phyloP scores from a whole-genome alignment of 2,888 invertebrate species.

The Lochmaea capreae region DNA sequence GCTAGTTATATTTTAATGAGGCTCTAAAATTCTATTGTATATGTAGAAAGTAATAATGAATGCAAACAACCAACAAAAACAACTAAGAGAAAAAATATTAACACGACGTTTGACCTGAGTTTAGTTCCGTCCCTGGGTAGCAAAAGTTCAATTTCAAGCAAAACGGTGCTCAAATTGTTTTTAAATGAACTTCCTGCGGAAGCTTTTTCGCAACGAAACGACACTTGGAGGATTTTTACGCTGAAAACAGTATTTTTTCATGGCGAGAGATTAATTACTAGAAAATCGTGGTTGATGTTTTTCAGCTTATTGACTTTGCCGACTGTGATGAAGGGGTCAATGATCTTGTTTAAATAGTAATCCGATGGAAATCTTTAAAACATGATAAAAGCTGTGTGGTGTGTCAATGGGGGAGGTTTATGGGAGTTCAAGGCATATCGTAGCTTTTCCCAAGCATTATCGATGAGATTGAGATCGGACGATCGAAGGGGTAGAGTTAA shows the following conservation, averaged over 20 bases:
- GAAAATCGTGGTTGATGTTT: conserved; percentile 22
- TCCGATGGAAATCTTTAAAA: not conserved
- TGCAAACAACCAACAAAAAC: not conserved
- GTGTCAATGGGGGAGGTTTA: too few relatives aligned
- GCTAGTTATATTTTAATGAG: not conserved
- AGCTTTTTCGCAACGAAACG: conserved; percentile 43
- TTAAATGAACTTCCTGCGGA: conserved; percentile 53
- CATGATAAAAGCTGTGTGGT: not conserved
- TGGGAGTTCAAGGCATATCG: too few relatives aligned
- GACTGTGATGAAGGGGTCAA: not conserved
- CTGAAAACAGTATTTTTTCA: conserved; percentile 40
- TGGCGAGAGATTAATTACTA: conserved; percentile 42
- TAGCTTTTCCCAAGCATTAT: too few relatives aligned
- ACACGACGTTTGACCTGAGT: not conserved
- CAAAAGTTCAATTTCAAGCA: conserved; percentile 28
- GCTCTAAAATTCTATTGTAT: not conserved
- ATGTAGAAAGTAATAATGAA: not conserved
- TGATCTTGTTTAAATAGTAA: not conserved
- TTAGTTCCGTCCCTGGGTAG: not conserved
- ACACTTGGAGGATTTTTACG: conserved; percentile 38
- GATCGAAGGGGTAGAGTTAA: too few relatives aligned
- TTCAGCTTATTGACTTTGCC: conserved; percentile 20
- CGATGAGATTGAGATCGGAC: too few relatives aligned
- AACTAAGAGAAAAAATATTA: not conserved
- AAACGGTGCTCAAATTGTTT: conserved; percentile 51